Evolutionary conservation across 1,140 invertebrate species (phyloP).

Genomic region (Aphaenogaster rudis): DNA sequence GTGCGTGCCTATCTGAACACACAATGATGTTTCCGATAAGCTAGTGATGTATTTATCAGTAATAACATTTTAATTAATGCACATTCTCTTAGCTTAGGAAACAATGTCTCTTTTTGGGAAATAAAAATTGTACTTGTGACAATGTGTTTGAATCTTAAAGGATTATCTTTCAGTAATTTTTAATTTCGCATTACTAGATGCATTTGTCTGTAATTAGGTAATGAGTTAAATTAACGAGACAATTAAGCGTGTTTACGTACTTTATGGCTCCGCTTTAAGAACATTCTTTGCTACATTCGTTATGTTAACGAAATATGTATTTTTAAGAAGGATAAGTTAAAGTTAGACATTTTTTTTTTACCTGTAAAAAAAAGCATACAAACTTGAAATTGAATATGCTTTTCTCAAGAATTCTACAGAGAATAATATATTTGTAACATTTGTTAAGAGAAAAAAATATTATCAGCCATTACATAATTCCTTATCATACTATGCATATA

Average conservation of each 20-base stretch:
- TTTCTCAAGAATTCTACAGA: not conserved
- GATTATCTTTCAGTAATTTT: not conserved
- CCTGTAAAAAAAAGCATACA: not conserved
- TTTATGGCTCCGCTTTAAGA: not conserved
- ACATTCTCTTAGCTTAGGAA: constrained; percentile 7
- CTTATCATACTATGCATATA: too few relatives aligned
- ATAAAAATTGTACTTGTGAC: not conserved
- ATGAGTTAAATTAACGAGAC: not conserved
- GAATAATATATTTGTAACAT: not conserved
- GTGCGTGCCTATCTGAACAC: not conserved
- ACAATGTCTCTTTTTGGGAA: not conserved
- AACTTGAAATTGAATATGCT: not conserved
- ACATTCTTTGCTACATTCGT: not conserved
- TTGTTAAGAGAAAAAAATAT: too few relatives aligned
- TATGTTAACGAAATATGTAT: not conserved
- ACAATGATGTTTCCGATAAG: not conserved
- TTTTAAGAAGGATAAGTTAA: not conserved
- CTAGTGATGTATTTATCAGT: constrained; percentile 27
- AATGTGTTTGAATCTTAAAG: not conserved
- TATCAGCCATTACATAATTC: too few relatives aligned
- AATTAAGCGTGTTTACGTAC: not conserved
- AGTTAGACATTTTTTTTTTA: not conserved
- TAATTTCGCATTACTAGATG: not conserved
- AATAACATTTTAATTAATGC: constrained; percentile 44
- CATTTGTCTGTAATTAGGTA: not conserved